Percentiles rank a stretch among this genome's conserved stretches.
phyloP scores from a whole-genome alignment of 2,113 vertebrate genomes.

The Tetrax tetrax region DNA sequence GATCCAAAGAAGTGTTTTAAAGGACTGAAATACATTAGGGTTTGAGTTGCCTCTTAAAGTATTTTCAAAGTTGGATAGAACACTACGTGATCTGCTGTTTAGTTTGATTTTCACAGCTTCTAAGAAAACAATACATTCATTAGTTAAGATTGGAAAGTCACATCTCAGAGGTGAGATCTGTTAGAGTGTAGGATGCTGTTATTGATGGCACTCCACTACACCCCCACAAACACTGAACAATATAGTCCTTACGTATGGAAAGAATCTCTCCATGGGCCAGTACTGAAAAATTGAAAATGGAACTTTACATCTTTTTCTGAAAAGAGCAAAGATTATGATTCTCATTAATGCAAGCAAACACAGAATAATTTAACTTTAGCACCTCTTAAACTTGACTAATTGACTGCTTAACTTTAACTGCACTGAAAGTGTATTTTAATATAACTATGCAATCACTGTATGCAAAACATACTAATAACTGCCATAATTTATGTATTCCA shows the following conservation, averaged over 20 bases:
- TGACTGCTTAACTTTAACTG: slow-evolving; percentile 22
- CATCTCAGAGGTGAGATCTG: not conserved
- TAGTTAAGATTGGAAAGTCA: not conserved
- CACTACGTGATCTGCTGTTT: not conserved
- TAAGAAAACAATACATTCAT: not conserved
- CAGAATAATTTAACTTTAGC: not conserved
- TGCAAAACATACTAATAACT: slow-evolving; percentile 46
- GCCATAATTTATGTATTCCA: slow-evolving; percentile 25
- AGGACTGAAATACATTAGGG: not conserved
- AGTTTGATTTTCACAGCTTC: not conserved
- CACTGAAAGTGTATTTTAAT: slow-evolving; percentile 46
- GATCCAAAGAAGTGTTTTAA: not conserved
- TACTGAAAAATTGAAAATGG: not conserved
- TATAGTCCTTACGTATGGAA: not conserved
- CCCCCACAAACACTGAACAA: not conserved
- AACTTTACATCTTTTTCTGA: not conserved
- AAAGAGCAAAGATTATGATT: not conserved
- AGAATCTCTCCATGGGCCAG: not conserved
- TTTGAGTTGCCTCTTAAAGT: not conserved
- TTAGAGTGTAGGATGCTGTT: not conserved
- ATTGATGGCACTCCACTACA: not conserved
- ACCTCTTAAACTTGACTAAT: slow-evolving; percentile 40
- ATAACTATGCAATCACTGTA: slow-evolving; percentile 38
- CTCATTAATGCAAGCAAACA: not conserved
- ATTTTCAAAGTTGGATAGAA: not conserved